phyloP scores from a whole-genome alignment of 2,113 vertebrate species.

The Puntigrus tetrazona region DNA sequence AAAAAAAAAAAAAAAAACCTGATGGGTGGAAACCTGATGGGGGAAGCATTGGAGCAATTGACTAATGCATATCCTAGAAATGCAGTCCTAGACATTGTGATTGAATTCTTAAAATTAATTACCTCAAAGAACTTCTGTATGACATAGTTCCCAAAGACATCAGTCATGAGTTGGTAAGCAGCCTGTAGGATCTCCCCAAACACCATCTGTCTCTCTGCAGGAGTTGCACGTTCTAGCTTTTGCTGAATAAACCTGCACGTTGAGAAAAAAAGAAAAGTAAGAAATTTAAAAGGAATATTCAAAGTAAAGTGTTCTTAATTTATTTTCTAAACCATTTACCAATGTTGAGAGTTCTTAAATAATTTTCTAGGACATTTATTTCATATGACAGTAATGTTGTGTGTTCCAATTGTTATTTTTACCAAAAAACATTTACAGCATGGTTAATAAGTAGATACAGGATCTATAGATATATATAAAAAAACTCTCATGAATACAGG shows the following conservation, averaged over 20 bases:
- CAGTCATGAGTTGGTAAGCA: constrained; percentile 98
- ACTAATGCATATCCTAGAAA: not conserved
- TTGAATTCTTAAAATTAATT: not conserved
- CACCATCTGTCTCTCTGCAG: constrained; percentile 96
- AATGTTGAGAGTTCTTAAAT: not conserved
- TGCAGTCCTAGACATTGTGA: not conserved
- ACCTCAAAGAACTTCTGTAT: constrained; percentile 99
- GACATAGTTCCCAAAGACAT: constrained; percentile 98
- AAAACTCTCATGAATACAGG: not conserved
- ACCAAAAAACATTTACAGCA: not conserved
- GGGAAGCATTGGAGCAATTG: not conserved
- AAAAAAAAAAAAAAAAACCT: too few species aligned
- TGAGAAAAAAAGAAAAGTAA: constrained; percentile 3
- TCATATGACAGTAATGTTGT: not conserved
- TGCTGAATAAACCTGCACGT: constrained; percentile 91
- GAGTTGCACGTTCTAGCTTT: constrained; percentile 95
- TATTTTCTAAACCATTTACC: too few species aligned
- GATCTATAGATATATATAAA: too few species aligned
- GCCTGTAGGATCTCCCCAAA: constrained; percentile 99
- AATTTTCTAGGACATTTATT: not conserved
- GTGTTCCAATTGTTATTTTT: not conserved
- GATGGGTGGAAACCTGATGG: too few species aligned
- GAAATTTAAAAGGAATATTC: not conserved
- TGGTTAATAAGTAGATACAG: not conserved
- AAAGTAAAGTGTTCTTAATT: too few species aligned